These are phyloP conservation scores for Himalopsyche japonica DNA, from an alignment of 2,888 invertebrate genomes.

Conservation along the genomic window DNA sequence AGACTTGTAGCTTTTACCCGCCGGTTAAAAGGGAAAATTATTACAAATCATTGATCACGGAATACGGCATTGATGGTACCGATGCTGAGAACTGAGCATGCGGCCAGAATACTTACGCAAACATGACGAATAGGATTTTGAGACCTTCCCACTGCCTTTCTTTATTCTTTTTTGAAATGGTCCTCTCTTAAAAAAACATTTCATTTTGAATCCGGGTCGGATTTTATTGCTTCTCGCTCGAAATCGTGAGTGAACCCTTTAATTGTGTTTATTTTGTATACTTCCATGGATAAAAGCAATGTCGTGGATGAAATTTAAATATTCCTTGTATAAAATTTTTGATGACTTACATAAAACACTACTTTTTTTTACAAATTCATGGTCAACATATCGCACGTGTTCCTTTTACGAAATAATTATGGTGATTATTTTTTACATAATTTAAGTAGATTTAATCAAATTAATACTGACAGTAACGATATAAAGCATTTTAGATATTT, in stretches of 20 bases:
- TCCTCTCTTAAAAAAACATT: constrained; percentile 30
- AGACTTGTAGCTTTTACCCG: constrained; percentile 28
- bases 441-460: too few relatives aligned
- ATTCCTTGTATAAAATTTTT: background rate
- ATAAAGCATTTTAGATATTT: too few relatives aligned
- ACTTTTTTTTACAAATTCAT: too few relatives aligned
- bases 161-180: constrained; percentile 3
- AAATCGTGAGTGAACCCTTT: constrained; percentile 13
- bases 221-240: constrained; percentile 30
- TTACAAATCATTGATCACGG: constrained; percentile 37
- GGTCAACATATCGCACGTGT: too few relatives aligned
- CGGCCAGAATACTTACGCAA: constrained; percentile 11
- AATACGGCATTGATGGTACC: background rate
- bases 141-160: constrained; percentile 11
- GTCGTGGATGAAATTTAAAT: background rate
- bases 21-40: constrained; percentile 32
- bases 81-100: background rate
- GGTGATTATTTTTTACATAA: too few relatives aligned
- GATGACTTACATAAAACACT: background rate
- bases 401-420: too few relatives aligned
- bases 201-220: constrained; percentile 24
- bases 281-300: background rate
- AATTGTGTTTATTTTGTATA: background rate
- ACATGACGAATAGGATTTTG: constrained; percentile 27
- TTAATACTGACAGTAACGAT: too few relatives aligned